Conservation (phyloP, 2,888 invertebrate genomes). For the Gymnocheta viridis region DNA sequence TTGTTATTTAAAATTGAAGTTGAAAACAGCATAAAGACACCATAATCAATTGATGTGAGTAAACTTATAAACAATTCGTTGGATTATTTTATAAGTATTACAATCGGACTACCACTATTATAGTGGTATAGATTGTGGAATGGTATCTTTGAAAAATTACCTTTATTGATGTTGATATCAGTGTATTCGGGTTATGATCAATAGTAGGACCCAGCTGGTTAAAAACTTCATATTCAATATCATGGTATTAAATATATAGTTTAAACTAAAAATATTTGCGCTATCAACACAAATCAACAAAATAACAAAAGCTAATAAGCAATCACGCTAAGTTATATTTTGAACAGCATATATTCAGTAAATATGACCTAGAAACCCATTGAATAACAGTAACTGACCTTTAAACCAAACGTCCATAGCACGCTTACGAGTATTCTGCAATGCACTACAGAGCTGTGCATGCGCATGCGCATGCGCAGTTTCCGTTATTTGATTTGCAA, state of each 20-base stretch:
- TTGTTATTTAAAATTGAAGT: not conserved
- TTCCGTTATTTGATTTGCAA: conserved; percentile 7
- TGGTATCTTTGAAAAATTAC: too few relatives aligned
- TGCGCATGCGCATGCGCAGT: not conserved
- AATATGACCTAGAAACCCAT: conserved; percentile 5
- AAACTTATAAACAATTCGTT: too few relatives aligned
- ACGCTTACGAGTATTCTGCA: not conserved
- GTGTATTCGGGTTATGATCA: too few relatives aligned
- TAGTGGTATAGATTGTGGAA: too few relatives aligned
- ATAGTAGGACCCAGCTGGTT: too few relatives aligned
- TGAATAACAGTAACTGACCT: not conserved
- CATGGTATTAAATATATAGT: too few relatives aligned
- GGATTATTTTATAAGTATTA: too few relatives aligned
- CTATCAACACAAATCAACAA: not conserved
- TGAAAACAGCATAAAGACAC: not conserved
- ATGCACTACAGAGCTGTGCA: not conserved
- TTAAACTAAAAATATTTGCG: not conserved
- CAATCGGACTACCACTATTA: too few relatives aligned
- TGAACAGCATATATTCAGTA: not conserved
- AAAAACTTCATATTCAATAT: too few relatives aligned
- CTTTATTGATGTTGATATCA: too few relatives aligned
- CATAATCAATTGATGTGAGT: too few relatives aligned
- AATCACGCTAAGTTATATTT: not conserved
- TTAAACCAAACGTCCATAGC: not conserved
- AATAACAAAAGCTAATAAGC: not conserved